Evolutionary conservation across 2,113 vertebrate genomes (phyloP).

Genomic region (Saimiri boliviensis): DNA sequence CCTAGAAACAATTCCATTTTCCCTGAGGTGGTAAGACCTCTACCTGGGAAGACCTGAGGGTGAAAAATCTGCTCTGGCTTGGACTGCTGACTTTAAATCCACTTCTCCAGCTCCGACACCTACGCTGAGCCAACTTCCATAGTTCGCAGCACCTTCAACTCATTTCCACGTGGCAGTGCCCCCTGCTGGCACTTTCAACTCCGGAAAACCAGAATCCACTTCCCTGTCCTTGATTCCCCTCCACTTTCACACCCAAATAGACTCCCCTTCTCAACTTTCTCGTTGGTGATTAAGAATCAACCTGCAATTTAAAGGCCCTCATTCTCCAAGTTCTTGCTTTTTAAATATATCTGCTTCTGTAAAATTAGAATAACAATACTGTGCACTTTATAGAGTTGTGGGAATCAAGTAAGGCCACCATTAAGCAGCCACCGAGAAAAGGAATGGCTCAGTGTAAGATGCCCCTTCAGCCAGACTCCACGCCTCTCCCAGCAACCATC

Average conservation of each 20-base stretch:
- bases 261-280: neutral
- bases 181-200: too few species aligned
- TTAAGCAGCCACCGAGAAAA: neutral
- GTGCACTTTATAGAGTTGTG: too few species aligned
- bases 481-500: neutral
- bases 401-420: neutral
- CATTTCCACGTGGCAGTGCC: neutral
- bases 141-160: neutral
- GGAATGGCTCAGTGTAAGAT: neutral
- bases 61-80: neutral
- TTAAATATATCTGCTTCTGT: neutral
- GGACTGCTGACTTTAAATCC: neutral
- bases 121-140: rapidly evolving
- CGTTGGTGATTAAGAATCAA: neutral
- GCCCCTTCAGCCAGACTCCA: neutral
- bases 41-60: neutral
- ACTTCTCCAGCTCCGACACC: neutral
- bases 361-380: neutral
- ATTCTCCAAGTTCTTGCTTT: neutral
- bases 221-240: neutral
- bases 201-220: neutral
- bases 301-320: neutral
- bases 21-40: neutral
- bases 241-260: neutral
- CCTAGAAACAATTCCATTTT: neutral